Evolutionary conservation across 1,140 invertebrate genomes (phyloP).

Genomic region (Hypsibius dujardini): DNA sequence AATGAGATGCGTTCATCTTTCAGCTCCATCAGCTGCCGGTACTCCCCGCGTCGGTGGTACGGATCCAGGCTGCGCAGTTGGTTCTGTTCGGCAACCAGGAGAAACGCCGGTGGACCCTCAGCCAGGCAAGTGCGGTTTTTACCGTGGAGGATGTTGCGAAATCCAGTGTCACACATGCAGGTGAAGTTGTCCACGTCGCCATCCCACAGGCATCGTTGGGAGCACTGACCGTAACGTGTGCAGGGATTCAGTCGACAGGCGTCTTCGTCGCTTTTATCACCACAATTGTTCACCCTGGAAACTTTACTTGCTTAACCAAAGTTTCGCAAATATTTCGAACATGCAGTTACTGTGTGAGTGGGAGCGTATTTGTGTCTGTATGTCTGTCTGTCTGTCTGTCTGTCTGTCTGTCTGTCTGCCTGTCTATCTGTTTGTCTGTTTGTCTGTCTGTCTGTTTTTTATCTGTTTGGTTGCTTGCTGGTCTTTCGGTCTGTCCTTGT

Average conservation of each 20-base stretch:
- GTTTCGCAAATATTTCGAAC: too few relatives aligned
- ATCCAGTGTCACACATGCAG: background rate
- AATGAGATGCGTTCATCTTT: slow-evolving; percentile 3
- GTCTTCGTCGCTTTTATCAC: background rate
- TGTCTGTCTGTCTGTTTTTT: too few relatives aligned
- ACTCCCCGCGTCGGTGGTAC: slow-evolving; percentile 32
- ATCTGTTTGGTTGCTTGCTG: too few relatives aligned
- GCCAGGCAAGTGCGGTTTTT: slow-evolving; percentile 17
- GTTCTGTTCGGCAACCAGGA: slow-evolving; percentile 45
- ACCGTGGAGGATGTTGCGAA: background rate
- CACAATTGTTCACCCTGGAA: background rate
- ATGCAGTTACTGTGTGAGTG: too few relatives aligned
- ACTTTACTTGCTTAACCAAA: too few relatives aligned
- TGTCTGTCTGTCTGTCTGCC: too few relatives aligned
- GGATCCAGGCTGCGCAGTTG: slow-evolving; percentile 44
- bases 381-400: too few relatives aligned
- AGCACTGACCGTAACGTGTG: slow-evolving; percentile 16
- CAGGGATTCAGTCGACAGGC: background rate
- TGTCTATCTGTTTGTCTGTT: too few relatives aligned
- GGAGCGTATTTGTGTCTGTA: too few relatives aligned
- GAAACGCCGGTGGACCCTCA: slow-evolving; percentile 36
- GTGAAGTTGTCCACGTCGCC: background rate
- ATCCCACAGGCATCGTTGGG: slow-evolving; percentile 19
- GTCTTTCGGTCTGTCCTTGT: too few relatives aligned
- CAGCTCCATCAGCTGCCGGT: slow-evolving; percentile 1